phyloP scores from a whole-genome alignment of 2,888 invertebrate genomes.

The Thymelicus sylvestris region DNA sequence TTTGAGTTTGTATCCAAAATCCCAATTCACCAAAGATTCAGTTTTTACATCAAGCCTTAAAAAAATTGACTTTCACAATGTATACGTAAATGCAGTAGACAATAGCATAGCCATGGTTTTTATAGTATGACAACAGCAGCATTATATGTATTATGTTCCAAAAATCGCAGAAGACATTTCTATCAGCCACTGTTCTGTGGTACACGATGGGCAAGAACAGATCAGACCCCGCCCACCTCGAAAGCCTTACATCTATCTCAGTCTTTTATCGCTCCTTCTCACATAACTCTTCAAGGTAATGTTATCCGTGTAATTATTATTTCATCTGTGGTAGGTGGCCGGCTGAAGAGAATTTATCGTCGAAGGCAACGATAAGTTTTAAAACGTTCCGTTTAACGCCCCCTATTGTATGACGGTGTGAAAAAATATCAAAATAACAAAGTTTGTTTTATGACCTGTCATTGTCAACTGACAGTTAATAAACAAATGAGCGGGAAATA shows the following conservation, averaged over 20 bases:
- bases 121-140: no score
- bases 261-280: constrained; percentile 36
- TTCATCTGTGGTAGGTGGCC: constrained; percentile 36
- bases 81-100: no score
- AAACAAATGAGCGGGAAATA: constrained; percentile 10
- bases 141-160: not conserved
- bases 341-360: constrained; percentile 26
- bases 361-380: constrained; percentile 19
- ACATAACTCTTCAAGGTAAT: constrained; percentile 33
- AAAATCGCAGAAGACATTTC: not conserved
- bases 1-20: no score
- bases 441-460: constrained; percentile 17
- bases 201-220: constrained; percentile 20
- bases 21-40: no score
- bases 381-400: constrained; percentile 30
- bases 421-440: constrained; percentile 25
- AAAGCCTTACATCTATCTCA: constrained; percentile 43
- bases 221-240: constrained; percentile 42
- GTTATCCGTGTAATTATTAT: constrained; percentile 38
- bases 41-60: no score
- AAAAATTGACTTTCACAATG: no score
- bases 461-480: constrained; percentile 9
- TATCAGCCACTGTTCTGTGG: constrained; percentile 7
- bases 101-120: no score
- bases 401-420: constrained; percentile 29